Evolutionary conservation across 2,888 invertebrate species (phyloP), one percentile per base, ranked within the genome.

Genomic region (Gymnosoma rotundatum): DNA sequence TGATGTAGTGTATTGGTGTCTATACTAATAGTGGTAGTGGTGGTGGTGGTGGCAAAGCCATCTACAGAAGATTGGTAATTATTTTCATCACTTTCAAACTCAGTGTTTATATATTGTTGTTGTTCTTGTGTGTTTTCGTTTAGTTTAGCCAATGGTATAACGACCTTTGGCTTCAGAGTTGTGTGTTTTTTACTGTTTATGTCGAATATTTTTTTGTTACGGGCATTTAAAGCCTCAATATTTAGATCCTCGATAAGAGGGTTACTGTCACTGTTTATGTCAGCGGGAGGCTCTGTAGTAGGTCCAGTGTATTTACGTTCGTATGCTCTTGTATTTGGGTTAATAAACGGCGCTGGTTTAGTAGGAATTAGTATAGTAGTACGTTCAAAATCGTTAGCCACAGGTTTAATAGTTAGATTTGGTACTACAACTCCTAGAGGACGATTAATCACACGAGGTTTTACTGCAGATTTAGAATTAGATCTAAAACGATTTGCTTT

Each of bases 171-270:
- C 83, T 89, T 91, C 14, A 89, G 86, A n/a, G 90, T 89, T 64
- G 92, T 91, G 86, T 92, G 92, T 88, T 92, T 92, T 79, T 92
- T 92, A 87, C 91, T 93, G 84, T 93, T 91, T 83, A 91, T 92
- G 83, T 92, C 90, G 85, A 93, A 94, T 66, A 94, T 90, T 88
- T 93, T 93, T 87, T 93, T 94, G 85, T 94, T 94, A 86, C 93
- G 92, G 50, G 93, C 93, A 89, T 93, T 93, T 21, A 94, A 88
- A 10, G 93, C 93, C 88, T 93, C 93, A 45, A 93, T 92, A 86
- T 93, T 92, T 9, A 93, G 88, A 74, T 93, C 93, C 86, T 92
- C 92, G 45, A 91, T 89, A 25, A 91, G 88, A 9, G 90, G 88
- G 32, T 90, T 92, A 52, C 12, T 75, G 25, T 81, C 81, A 75